These are phyloP conservation scores for Astur gentilis DNA, from an alignment of 2,113 vertebrate species.

Conservation along the genomic window DNA sequence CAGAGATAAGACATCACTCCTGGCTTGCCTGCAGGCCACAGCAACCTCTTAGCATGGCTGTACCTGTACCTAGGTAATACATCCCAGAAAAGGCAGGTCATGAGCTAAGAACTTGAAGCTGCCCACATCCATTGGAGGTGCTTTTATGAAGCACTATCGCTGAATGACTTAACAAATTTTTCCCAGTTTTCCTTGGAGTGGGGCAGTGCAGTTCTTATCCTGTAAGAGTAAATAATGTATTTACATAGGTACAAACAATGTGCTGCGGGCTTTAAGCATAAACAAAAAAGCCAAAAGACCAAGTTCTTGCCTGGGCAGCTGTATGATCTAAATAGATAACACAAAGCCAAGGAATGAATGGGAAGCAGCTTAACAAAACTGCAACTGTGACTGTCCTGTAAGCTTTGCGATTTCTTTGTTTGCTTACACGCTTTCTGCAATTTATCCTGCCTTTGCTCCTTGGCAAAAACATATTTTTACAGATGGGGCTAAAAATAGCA, in stretches of 20 bases:
- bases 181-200: neutral
- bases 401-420: constrained; percentile 1
- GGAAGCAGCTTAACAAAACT: neutral
- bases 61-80: neutral
- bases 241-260: neutral
- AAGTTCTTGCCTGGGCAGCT: neutral
- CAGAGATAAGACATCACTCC: neutral
- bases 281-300: neutral
- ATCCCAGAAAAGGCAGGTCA: neutral
- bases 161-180: neutral
- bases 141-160: neutral
- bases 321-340: neutral
- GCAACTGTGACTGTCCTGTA: neutral
- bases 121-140: neutral
- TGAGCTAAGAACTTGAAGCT: neutral
- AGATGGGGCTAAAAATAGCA: constrained; percentile 48
- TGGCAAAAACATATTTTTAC: constrained; percentile 48
- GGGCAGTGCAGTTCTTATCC: neutral
- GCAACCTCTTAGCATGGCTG: neutral
- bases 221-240: neutral
- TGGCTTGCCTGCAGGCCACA: neutral
- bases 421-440: constrained; percentile 7
- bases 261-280: neutral
- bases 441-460: constrained; percentile 2
- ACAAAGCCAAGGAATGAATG: neutral